Percentiles rank a stretch among this genome's conserved stretches.
Evolutionary conservation across 2,888 invertebrate species (phyloP).

Genomic region (Pseudoips prasinana): DNA sequence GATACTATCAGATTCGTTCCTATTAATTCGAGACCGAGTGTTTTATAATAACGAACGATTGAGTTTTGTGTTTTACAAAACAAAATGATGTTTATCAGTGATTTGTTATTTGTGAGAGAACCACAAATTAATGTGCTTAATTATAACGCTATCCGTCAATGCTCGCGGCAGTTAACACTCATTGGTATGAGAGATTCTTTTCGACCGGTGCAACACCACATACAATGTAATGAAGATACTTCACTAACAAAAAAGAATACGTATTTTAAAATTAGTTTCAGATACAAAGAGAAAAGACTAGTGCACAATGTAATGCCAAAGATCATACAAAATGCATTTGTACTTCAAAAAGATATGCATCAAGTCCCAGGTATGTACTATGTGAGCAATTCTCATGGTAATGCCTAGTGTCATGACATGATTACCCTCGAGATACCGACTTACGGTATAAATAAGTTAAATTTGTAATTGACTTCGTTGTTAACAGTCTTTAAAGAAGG

Average conservation of each 20-base stretch:
- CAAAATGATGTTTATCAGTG: conserved; percentile 31
- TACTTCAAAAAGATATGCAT: conserved; percentile 51
- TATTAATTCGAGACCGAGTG: conserved; percentile 27
- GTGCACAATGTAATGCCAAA: conserved; percentile 24
- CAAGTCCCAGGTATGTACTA: conserved; percentile 38
- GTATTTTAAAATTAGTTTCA: too few relatives aligned
- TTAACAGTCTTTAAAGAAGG: too few relatives aligned
- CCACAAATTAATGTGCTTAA: conserved; percentile 34
- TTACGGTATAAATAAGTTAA: too few relatives aligned
- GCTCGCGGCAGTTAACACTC: conserved; percentile 31
- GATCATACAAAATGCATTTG: conserved; percentile 26
- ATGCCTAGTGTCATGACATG: conserved; percentile 44
- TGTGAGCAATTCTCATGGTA: conserved; percentile 57
- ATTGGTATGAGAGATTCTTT: conserved; percentile 19
- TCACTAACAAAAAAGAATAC: too few relatives aligned
- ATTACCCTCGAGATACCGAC: too few relatives aligned
- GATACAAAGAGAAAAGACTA: conserved; percentile 13
- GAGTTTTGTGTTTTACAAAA: conserved; percentile 21
- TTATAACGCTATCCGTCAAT: conserved; percentile 24
- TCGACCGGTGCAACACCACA: too few relatives aligned
- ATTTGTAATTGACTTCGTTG: too few relatives aligned
- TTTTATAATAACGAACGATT: conserved; percentile 32
- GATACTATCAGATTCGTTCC: conserved; percentile 26
- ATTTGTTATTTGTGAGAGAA: conserved; percentile 37
- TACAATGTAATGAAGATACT: too few relatives aligned